phyloP scores from a whole-genome alignment of 2,888 invertebrate species.

The Chloromyia formosa region DNA sequence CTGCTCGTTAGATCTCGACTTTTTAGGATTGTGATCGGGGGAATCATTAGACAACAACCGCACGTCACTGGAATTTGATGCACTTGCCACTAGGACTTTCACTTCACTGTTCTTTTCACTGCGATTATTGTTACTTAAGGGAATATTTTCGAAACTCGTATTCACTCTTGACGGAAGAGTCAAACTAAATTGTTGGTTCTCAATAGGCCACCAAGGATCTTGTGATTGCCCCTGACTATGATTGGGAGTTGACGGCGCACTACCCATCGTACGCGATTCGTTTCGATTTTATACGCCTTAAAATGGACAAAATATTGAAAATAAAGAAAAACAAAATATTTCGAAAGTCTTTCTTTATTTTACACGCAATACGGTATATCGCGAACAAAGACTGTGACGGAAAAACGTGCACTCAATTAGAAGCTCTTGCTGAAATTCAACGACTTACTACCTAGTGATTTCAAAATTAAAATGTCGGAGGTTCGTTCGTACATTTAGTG shows the following conservation, averaged over 20 bases:
- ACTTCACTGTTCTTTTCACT: not conserved
- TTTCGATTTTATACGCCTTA: conserved; percentile 2
- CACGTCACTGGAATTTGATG: not conserved
- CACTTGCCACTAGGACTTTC: conserved; percentile 21
- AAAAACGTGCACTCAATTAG: conserved; percentile 5
- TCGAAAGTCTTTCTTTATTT: not conserved
- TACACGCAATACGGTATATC: conserved; percentile 9
- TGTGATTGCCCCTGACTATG: conserved; percentile 28
- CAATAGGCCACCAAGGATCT: conserved; percentile 50
- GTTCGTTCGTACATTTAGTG: conserved; percentile 47
- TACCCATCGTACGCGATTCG: conserved; percentile 48
- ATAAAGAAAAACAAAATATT: not conserved
- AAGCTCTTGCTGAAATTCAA: not conserved
- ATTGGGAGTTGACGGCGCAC: conserved; percentile 46
- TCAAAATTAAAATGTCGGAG: conserved; percentile 10
- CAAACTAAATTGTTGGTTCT: conserved; percentile 47
- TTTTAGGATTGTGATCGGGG: not conserved
- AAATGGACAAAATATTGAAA: not conserved
- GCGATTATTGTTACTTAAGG: not conserved
- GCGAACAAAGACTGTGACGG: conserved; percentile 11
- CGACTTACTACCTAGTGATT: not conserved
- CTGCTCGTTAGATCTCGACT: conserved; percentile 52
- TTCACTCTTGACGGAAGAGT: conserved; percentile 7
- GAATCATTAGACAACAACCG: not conserved
- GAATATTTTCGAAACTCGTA: conserved; percentile 6